These are phyloP conservation scores for Mimumesa dahlbomi DNA, from an alignment of 2,888 invertebrate species.

Conservation along the genomic window DNA sequence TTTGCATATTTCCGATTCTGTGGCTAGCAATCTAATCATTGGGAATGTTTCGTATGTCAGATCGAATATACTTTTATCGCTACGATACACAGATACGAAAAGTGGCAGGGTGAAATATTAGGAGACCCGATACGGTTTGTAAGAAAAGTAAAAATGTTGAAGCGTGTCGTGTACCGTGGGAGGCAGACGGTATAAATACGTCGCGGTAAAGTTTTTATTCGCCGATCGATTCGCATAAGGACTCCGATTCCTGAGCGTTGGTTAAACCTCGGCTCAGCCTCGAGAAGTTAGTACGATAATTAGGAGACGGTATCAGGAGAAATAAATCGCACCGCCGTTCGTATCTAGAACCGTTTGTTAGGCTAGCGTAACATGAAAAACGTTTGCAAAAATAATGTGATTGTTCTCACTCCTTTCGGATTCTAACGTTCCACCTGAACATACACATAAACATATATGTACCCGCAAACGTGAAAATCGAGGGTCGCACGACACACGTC, in stretches of 20 bases:
- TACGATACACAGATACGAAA: no score
- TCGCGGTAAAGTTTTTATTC: slow-evolving; percentile 50
- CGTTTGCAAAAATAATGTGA: slow-evolving; percentile 57
- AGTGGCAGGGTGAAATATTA: no score
- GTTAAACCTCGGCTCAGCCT: slow-evolving; percentile 57
- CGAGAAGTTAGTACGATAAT: slow-evolving; percentile 63
- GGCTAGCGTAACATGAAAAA: slow-evolving; percentile 58
- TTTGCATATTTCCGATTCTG: no score
- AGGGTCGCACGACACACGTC: no score
- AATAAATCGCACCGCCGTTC: slow-evolving; percentile 65
- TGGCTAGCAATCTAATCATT: no score
- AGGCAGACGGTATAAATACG: slow-evolving; percentile 46
- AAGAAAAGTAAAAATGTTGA: neutral
- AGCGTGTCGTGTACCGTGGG: slow-evolving; percentile 16
- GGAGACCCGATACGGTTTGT: no score
- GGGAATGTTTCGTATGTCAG: no score
- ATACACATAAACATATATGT: neutral
- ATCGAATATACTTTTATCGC: no score
- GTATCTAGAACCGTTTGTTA: slow-evolving; percentile 63
- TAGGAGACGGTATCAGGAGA: slow-evolving; percentile 64
- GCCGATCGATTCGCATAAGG: slow-evolving; percentile 51
- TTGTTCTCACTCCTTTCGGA: slow-evolving; percentile 29
- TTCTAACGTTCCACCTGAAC: neutral
- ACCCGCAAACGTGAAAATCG: neutral
- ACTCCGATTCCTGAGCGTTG: slow-evolving; percentile 48